Percentiles rank a stretch among this genome's conserved stretches.
Conservation (phyloP, 2,888 invertebrate genomes). For the Agonopterix heracliana region DNA sequence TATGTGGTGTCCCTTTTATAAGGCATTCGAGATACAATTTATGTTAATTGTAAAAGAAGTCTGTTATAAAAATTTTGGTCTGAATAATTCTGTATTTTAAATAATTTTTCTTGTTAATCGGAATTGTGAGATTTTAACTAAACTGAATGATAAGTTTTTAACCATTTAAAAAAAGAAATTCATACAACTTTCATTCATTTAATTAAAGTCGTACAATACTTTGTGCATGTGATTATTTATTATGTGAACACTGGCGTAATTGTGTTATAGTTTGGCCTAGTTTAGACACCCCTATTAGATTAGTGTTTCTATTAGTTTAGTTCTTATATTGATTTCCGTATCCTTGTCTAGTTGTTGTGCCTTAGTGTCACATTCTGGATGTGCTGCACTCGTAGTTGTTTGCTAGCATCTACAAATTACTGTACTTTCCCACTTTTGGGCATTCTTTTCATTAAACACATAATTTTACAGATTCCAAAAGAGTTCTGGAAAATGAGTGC, state of each 20-base stretch:
- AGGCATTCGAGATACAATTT: too few species aligned
- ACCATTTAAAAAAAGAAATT: too few species aligned
- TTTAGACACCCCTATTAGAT: slow-evolving; percentile 18
- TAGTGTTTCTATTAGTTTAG: slow-evolving; percentile 27
- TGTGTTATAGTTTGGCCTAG: slow-evolving; percentile 46
- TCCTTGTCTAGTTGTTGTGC: slow-evolving; percentile 22
- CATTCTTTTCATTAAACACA: slow-evolving; percentile 33
- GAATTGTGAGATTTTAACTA: too few species aligned
- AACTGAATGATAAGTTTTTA: too few species aligned
- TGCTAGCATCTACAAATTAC: slow-evolving; percentile 15
- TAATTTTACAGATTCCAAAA: slow-evolving; percentile 60
- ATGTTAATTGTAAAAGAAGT: too few species aligned
- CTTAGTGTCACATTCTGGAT: slow-evolving; percentile 27
- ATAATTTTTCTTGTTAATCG: too few species aligned
- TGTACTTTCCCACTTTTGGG: slow-evolving; percentile 14
- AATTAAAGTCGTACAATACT: background rate
- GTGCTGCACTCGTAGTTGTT: slow-evolving; percentile 32
- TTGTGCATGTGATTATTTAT: slow-evolving; percentile 41
- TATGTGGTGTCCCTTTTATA: too few species aligned
- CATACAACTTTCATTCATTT: too few species aligned
- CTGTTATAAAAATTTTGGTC: too few species aligned
- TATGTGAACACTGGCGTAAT: slow-evolving; percentile 63
- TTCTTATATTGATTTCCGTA: slow-evolving; percentile 10
- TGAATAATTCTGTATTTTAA: too few species aligned
- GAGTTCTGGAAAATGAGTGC: slow-evolving; percentile 45